Base-by-base conservation (phyloP, 92 coral and sea anemone species). In the Diadumene lineata region DNA sequence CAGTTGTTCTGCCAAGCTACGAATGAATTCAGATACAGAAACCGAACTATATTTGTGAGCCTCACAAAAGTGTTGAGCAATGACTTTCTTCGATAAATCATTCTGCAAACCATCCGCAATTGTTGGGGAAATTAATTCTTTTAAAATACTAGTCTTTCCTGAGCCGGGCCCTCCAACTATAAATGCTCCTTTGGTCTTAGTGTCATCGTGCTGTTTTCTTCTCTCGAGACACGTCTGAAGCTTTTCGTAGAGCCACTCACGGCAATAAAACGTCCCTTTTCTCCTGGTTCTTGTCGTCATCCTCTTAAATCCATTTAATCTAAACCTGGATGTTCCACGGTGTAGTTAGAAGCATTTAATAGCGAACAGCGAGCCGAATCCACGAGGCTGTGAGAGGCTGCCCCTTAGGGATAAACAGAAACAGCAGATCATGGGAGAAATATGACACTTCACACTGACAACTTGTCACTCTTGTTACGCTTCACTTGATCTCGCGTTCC, bases 231-330 rank as follows among this genome's bases (percentile, higher is more conserved):
- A 92, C 43, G 94, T 81, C 16, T 68, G 82, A 16, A 96, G 83
- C 82, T 89, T 96, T 76, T 96, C 99, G 76, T 84, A 96, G 56
- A 92, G 92, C 99, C 99, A 96, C 55, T 96, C 96, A 25, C 99
- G 94, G 62, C 97, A 86, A 80, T 92, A 92, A 70, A 96, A 96
- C 30, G 84, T 75, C 81, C 96, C 84, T 9, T 73, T 38, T 60
- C 75, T 78, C 33, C 77, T 19, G 56, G 66, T 58, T 79, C 53
- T 76, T 31, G 64, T 78, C 9, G 83, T 91, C 93, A 96, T 93
- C 76, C 2, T 53, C 60, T 27, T 22, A 72, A 72, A 61, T 72
- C 34, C 9, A 0, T 27, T 30, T 72, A 72, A 56, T 31, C 77
- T 55, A 26, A 34, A 56, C 33, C 34, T 61, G n/a, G 34, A 15